Conservation (phyloP, 2,888 invertebrate genomes). For the Nowickia ferox region DNA sequence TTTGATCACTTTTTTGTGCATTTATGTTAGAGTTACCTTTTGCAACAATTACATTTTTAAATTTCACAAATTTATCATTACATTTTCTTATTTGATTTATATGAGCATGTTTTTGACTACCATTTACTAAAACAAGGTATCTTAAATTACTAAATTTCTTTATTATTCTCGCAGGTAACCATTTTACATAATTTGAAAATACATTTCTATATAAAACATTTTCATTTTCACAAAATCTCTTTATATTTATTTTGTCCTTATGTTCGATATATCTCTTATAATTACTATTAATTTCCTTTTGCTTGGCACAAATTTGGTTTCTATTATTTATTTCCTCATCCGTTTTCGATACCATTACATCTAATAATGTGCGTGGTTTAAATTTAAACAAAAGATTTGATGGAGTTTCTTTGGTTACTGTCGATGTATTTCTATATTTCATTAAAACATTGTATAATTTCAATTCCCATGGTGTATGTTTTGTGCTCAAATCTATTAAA, state of each 20-base stretch:
- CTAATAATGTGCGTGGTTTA: constrained; percentile 31
- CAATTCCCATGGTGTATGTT: constrained; percentile 38
- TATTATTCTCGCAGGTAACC: constrained; percentile 6
- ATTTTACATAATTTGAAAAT: constrained; percentile 13
- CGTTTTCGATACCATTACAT: constrained; percentile 1
- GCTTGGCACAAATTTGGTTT: background rate
- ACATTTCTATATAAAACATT: constrained; percentile 2
- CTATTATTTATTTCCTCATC: background rate
- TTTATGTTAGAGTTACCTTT: no score
- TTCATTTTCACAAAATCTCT: background rate
- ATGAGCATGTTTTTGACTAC: constrained; percentile 13
- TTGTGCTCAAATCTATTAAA: constrained; percentile 29
- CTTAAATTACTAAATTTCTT: constrained; percentile 9
- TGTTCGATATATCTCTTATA: background rate
- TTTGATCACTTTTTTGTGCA: no score
- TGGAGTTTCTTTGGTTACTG: constrained; percentile 27
- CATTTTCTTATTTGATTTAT: constrained; percentile 26
- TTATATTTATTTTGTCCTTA: background rate
- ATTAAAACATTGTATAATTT: constrained; percentile 38
- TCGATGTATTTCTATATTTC: constrained; percentile 40
- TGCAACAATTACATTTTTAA: no score
- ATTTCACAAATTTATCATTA: no score
- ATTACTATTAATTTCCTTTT: background rate
- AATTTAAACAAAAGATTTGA: constrained; percentile 16
- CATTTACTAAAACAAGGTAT: constrained; percentile 28